Conservation (phyloP, 2,888 invertebrate genomes). For the Lagria hirta region DNA sequence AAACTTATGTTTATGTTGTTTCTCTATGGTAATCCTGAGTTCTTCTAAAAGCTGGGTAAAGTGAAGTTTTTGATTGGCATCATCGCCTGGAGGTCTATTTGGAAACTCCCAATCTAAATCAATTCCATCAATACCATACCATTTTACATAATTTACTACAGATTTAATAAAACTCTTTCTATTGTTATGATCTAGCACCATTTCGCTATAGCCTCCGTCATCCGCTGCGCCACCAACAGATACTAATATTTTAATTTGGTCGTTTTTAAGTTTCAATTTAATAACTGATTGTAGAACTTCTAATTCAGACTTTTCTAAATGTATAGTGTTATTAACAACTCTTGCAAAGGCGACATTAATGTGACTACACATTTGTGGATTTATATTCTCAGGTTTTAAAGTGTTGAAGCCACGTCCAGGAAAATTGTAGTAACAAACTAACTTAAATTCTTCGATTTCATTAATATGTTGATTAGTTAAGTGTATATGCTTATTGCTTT, state of each 20-base stretch:
- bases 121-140: constrained; percentile 66
- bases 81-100: constrained; percentile 50
- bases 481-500: neutral
- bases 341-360: constrained; percentile 76
- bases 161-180: constrained; percentile 65
- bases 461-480: too few species aligned
- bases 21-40: constrained; percentile 66
- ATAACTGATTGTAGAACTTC: constrained; percentile 38
- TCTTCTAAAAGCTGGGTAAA: constrained; percentile 75
- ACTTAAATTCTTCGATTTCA: constrained; percentile 27
- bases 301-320: constrained; percentile 54
- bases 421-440: constrained; percentile 73
- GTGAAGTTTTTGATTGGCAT: constrained; percentile 65
- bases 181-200: constrained; percentile 70
- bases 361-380: constrained; percentile 78
- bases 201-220: constrained; percentile 66
- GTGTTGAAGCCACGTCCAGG: constrained; percentile 45
- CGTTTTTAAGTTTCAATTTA: constrained; percentile 62
- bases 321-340: constrained; percentile 63
- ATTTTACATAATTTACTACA: constrained; percentile 56
- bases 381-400: constrained; percentile 55
- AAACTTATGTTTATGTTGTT: constrained; percentile 60
- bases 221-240: constrained; percentile 69
- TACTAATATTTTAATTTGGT: constrained; percentile 72
- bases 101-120: constrained; percentile 91